A percentile compares a stretch with the other conserved stretches of the same genome.
Evolutionary conservation across 2,797 vertebrate species (phyloP).

Genomic region (Propithecus deckenii): DNA sequence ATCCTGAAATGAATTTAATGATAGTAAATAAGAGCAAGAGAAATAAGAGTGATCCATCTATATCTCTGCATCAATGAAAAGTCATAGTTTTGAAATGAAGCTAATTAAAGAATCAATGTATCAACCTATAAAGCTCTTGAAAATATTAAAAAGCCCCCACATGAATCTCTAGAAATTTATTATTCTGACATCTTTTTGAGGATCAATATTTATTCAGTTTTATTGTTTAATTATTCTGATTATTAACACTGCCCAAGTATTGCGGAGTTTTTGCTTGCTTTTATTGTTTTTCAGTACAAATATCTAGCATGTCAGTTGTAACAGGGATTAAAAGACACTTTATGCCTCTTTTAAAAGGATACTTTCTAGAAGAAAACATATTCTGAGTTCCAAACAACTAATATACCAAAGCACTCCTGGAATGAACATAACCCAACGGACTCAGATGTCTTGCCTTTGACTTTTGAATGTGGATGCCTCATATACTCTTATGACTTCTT

Average conservation of each 20-base stretch:
- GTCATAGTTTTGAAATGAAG: not conserved
- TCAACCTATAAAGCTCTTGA: not conserved
- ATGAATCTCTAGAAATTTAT: slow-evolving; percentile 6
- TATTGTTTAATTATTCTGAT: slow-evolving; percentile 10
- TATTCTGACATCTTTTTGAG: not conserved
- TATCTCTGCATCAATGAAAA: not conserved
- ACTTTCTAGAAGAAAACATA: not conserved
- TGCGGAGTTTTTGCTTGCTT: not conserved
- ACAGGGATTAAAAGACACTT: not conserved
- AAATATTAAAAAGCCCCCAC: not conserved
- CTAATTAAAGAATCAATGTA: slow-evolving; percentile 31
- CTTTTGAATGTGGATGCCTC: not conserved
- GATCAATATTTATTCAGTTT: not conserved
- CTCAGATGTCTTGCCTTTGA: not conserved
- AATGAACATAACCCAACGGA: not conserved
- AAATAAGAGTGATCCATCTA: not conserved
- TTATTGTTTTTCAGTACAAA: not conserved
- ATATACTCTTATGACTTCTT: not conserved
- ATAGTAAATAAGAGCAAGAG: not conserved
- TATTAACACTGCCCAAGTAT: not conserved
- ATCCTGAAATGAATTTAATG: not conserved
- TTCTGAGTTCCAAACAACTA: not conserved
- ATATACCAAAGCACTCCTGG: not conserved
- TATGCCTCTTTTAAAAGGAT: slow-evolving; percentile 15
- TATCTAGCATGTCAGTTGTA: not conserved